These are phyloP conservation scores for Dendrocopos noguchii DNA, from an alignment of 2,113 vertebrate genomes.

Conservation along the genomic window DNA sequence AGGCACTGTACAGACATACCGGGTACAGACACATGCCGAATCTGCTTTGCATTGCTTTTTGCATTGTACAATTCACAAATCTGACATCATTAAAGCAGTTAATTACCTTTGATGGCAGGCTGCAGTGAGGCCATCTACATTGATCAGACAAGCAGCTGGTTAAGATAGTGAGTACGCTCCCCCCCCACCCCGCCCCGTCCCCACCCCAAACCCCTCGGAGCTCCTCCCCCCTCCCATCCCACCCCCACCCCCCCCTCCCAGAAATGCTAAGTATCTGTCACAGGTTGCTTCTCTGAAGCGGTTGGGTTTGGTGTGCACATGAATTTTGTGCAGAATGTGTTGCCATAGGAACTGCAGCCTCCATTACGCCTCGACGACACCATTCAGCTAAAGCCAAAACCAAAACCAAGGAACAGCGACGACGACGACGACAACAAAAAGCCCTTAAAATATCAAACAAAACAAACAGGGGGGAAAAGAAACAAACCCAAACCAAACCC, in stretches of 20 bases:
- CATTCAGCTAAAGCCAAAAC: slow-evolving; percentile 76
- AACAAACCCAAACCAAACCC: background rate
- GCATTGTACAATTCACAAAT: slow-evolving; percentile 90
- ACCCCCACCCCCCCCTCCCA: background rate
- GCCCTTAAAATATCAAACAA: background rate
- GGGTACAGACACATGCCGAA: slow-evolving; percentile 89
- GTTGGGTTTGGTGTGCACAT: slow-evolving; percentile 53
- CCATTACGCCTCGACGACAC: slow-evolving; percentile 79
- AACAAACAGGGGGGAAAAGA: background rate
- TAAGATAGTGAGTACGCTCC: slow-evolving; percentile 37
- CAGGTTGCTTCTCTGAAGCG: slow-evolving; percentile 58
- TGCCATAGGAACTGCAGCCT: slow-evolving; percentile 73
- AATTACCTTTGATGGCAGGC: slow-evolving; percentile 65
- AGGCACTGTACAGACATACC: slow-evolving; percentile 87
- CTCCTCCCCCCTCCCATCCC: background rate
- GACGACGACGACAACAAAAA: background rate
- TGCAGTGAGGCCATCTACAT: slow-evolving; percentile 62
- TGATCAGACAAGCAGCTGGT: slow-evolving; percentile 64
- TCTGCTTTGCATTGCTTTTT: slow-evolving; percentile 88
- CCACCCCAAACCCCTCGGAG: background rate
- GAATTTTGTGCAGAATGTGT: slow-evolving; percentile 67
- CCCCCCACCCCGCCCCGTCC: background rate
- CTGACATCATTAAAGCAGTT: slow-evolving; percentile 84
- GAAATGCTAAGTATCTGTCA: slow-evolving; percentile 42
- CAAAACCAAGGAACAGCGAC: slow-evolving; percentile 21